Evolutionary conservation across 2,113 vertebrate species (phyloP).

Genomic region (Gallinago media): DNA sequence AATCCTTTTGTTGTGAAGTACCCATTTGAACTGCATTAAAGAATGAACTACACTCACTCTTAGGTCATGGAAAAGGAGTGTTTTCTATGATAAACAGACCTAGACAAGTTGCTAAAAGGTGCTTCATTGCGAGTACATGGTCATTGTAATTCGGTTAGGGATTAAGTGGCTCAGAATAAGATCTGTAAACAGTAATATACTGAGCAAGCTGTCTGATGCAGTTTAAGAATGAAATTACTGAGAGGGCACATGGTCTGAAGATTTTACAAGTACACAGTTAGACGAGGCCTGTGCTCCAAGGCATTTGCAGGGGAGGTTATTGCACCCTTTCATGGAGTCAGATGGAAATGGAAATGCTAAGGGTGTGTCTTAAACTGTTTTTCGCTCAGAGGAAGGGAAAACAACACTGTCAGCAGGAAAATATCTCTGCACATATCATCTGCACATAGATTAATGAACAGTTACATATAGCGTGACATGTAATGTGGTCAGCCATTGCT

Average conservation of each 20-base stretch:
- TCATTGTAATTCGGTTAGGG: not conserved
- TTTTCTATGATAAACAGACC: not conserved
- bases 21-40: not conserved
- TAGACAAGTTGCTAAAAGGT: not conserved
- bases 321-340: not conserved
- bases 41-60: not conserved
- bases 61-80: not conserved
- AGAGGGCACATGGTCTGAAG: not conserved
- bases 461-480: not conserved
- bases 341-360: not conserved
- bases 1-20: not conserved
- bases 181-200: not conserved
- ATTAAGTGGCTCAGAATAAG: not conserved
- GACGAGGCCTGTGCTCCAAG: not conserved
- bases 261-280: not conserved
- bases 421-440: not conserved
- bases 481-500: not conserved
- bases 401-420: not conserved
- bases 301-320: not conserved
- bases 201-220: not conserved
- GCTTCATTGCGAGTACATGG: not conserved
- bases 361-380: not conserved
- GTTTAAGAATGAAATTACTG: not conserved
- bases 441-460: not conserved
- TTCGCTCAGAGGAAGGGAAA: not conserved